phyloP scores from a whole-genome alignment of 2,888 invertebrate genomes.

The Plemyria rubiginata region DNA sequence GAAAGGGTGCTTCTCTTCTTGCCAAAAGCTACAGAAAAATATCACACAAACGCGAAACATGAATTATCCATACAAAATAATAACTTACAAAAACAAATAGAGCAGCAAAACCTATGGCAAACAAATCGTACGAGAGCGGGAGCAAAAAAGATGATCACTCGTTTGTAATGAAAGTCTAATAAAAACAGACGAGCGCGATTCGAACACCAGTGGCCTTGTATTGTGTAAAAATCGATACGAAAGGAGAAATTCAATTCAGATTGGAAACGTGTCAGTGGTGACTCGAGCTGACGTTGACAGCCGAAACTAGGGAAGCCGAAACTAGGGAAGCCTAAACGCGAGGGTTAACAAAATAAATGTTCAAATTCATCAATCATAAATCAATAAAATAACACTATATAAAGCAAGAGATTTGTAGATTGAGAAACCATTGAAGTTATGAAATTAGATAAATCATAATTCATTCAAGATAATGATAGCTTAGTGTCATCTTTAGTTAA shows the following conservation, averaged over 20 bases:
- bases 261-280: slow-evolving; percentile 46
- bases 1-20: too few species aligned
- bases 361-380: slow-evolving; percentile 22
- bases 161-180: slow-evolving; percentile 36
- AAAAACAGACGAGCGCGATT: slow-evolving; percentile 38
- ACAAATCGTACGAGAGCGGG: slow-evolving; percentile 22
- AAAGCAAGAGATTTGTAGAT: background rate
- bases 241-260: slow-evolving; percentile 48
- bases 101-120: slow-evolving; percentile 30
- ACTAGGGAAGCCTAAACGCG: slow-evolving; percentile 34
- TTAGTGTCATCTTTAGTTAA: too few species aligned
- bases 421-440: too few species aligned
- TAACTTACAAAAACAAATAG: slow-evolving; percentile 15
- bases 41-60: too few species aligned
- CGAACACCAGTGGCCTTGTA: slow-evolving; percentile 34
- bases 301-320: slow-evolving; percentile 41
- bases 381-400: slow-evolving; percentile 1
- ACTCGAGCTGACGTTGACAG: slow-evolving; percentile 49
- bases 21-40: too few species aligned
- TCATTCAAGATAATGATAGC: too few species aligned
- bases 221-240: slow-evolving; percentile 41
- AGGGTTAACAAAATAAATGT: slow-evolving; percentile 30
- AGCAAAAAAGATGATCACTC: slow-evolving; percentile 32
- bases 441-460: too few species aligned
- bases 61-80: slow-evolving; percentile 8